Percentiles rank a stretch among this genome's conserved stretches.
Conservation (phyloP, 2,888 invertebrate species). For the Diaprepes abbreviatus region DNA sequence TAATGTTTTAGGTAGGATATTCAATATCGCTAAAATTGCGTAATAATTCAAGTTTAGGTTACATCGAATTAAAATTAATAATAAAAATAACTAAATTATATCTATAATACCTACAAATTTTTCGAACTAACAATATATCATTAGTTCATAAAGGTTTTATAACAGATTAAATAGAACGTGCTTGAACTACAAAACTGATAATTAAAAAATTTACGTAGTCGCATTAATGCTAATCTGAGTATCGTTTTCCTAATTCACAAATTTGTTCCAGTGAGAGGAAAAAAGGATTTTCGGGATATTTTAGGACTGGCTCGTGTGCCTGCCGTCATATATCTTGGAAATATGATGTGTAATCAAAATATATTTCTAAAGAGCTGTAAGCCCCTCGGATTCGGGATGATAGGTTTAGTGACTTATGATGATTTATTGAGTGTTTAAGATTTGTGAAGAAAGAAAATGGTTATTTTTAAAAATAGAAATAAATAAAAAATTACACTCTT, state of each 20-base stretch:
- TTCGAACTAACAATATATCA: no score
- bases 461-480: no score
- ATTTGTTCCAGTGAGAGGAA: constrained; percentile 26
- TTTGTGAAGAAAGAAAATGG: not conserved
- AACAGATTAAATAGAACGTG: not conserved
- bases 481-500: no score
- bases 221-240: constrained; percentile 22
- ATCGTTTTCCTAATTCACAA: constrained; percentile 38
- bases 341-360: constrained; percentile 29
- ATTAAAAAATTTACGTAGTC: not conserved
- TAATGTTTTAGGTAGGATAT: no score
- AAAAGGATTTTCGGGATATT: constrained; percentile 25
- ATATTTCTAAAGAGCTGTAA: constrained; percentile 13
- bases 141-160: constrained; percentile 3
- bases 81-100: no score
- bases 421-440: constrained; percentile 27
- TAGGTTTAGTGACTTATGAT: constrained; percentile 18
- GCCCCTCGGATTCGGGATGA: constrained; percentile 10
- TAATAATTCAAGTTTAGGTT: no score
- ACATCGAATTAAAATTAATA: no score
- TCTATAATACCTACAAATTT: no score
- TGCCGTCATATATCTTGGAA: constrained; percentile 24
- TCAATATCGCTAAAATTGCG: no score
- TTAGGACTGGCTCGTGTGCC: constrained; percentile 25
- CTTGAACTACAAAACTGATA: not conserved